Conservation (phyloP, 2,113 vertebrate species). For the Barnardius zonarius region DNA sequence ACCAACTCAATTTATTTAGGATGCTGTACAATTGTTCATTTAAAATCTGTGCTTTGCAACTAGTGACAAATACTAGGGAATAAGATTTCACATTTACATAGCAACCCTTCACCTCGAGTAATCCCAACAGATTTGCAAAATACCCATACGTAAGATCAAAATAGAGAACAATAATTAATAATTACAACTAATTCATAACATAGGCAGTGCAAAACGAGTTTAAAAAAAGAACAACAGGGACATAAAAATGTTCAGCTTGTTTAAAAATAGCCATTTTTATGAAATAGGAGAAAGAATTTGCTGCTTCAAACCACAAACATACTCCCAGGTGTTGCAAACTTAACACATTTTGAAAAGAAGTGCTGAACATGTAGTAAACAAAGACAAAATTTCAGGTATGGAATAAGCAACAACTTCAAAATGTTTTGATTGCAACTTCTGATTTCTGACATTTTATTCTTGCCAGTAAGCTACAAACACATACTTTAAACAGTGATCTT, state of each 20-base stretch:
- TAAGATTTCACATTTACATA: constrained; percentile 15
- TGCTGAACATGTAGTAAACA: neutral
- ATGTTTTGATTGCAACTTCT: neutral
- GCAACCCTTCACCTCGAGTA: neutral
- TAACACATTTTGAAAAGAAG: neutral
- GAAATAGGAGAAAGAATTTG: neutral
- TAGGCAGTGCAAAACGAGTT: neutral
- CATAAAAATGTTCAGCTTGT: neutral
- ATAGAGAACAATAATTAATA: neutral
- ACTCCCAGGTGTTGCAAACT: neutral
- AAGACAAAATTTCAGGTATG: neutral
- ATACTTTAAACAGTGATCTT: neutral
- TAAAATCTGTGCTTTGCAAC: constrained; percentile 47
- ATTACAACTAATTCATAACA: neutral
- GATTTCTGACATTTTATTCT: neutral
- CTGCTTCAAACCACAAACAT: neutral
- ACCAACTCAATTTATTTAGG: constrained; percentile 34
- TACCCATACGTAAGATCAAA: neutral
- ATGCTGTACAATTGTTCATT: constrained; percentile 52
- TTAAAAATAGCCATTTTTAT: neutral
- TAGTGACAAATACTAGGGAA: neutral
- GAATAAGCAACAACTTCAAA: neutral
- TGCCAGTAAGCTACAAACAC: neutral
- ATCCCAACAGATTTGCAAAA: neutral
- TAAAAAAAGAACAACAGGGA: neutral